Base-by-base conservation (phyloP, 2,797 vertebrate species). In the Cuculus canorus region DNA sequence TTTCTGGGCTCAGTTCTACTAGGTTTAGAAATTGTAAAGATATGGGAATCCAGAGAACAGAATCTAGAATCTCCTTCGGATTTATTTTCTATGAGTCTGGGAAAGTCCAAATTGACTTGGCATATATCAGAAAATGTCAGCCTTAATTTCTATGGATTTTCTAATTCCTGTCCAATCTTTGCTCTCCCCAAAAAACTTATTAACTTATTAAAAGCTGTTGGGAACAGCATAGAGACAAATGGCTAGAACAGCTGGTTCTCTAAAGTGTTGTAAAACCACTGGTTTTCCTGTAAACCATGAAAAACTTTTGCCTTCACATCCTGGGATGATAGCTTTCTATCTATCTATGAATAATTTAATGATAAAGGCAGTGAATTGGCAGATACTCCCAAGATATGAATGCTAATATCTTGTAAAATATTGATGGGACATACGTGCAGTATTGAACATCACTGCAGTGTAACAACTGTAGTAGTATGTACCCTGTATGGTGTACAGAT, bases 211-310 rank as follows among this genome's bases (percentile, higher is more conserved):
- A 53, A 69, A 82, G 33, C n/a, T 82, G 13, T 30, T 60, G 25
- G 37, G 25, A 59, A 33, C 12, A 56, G 11, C 0, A 0, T 24
- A 60, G 10, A 27, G 35, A 39, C n/a, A 61, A 81, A 13, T 19
- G 45, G 4, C 39, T 64, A 28, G 47, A 82, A 39, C 4, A 81
- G 19, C 32, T 81, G 5, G 9, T 77, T 77, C 3, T 22, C 13
- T 72, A 19, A 8, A 13, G 30, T 64, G 21, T 45, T 54, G 17
- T 33, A 50, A 78, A 77, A 63, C 8, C 17, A 48, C 41, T 4
- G 9, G 2, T 48, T 59, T 71, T 72, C 43, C 56, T 68, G 3
- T 50, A 28, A 0, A 0, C 5, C 7, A 2, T 22, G 17, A 64
- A 72, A 77, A 54, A 0, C 0, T 64, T 69, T 82, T 68, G 11